Percentiles rank a stretch among this genome's conserved stretches.
Evolutionary conservation across 1,140 invertebrate species (phyloP).

Genomic region (Diorhabda carinulata): DNA sequence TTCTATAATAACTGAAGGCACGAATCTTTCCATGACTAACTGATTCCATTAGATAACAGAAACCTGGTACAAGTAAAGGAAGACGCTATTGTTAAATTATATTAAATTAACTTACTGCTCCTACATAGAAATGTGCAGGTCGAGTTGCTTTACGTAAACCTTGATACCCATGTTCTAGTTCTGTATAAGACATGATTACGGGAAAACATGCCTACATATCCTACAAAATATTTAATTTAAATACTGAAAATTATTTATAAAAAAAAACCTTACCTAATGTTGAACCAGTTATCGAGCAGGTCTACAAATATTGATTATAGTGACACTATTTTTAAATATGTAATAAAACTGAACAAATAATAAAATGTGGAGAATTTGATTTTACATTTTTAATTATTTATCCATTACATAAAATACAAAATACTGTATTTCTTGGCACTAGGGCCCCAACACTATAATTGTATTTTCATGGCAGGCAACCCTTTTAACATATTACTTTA

Average conservation of each 20-base stretch:
- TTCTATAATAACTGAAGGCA: slow-evolving; percentile 49
- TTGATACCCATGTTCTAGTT: slow-evolving; percentile 85
- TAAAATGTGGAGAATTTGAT: too few relatives aligned
- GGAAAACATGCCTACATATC: slow-evolving; percentile 25
- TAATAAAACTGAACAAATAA: too few relatives aligned
- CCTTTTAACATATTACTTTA: too few relatives aligned
- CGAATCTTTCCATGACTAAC: slow-evolving; percentile 6
- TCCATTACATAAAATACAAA: too few relatives aligned
- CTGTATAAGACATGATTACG: slow-evolving; percentile 77
- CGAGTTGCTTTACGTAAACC: slow-evolving; percentile 63
- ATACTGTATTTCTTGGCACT: too few relatives aligned
- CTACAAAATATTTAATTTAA: background rate
- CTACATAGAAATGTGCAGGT: slow-evolving; percentile 57
- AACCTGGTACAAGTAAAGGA: too few relatives aligned
- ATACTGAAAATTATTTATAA: background rate
- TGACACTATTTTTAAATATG: background rate
- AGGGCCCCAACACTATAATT: too few relatives aligned
- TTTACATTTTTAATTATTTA: too few relatives aligned
- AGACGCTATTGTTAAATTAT: background rate
- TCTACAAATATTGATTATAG: slow-evolving; percentile 12
- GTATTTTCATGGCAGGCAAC: too few relatives aligned
- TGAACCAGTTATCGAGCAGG: slow-evolving; percentile 9
- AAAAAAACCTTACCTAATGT: background rate
- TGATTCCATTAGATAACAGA: background rate
- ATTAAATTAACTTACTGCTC: slow-evolving; percentile 41